A percentile compares a stretch with the other conserved stretches of the same genome.
Evolutionary conservation across 2,888 invertebrate genomes (phyloP).

Genomic region (Cordilura impudica): DNA sequence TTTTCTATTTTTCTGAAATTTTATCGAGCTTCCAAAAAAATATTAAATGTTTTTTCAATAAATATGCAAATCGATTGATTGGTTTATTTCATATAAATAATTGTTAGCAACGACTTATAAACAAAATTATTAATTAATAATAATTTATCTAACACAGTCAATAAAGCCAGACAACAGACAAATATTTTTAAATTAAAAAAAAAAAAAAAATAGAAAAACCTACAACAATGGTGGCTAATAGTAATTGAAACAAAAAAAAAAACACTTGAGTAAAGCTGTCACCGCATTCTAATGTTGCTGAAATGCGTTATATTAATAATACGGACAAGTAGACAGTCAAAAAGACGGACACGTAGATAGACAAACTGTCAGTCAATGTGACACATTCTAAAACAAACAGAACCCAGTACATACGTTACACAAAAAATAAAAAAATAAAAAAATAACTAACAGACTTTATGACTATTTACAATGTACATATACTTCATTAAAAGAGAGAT

Average conservation of each 20-base stretch:
- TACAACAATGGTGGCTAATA: not conserved
- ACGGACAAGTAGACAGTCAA: not conserved
- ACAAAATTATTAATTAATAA: no score
- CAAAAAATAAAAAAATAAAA: not conserved
- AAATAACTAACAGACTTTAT: constrained; percentile 2
- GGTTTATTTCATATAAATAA: no score
- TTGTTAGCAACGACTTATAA: no score
- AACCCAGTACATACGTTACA: not conserved
- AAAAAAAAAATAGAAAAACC: not conserved
- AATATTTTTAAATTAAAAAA: not conserved
- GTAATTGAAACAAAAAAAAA: constrained; percentile 1
- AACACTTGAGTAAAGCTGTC: constrained; percentile 37
- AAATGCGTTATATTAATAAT: constrained; percentile 7
- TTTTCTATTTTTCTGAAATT: no score
- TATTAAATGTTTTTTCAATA: no score
- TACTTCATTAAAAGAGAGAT: not conserved
- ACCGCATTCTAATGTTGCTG: constrained; percentile 28
- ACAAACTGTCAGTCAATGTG: constrained; percentile 32
- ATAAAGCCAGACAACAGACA: not conserved
- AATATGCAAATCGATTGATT: no score
- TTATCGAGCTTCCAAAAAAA: no score
- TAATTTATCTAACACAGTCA: not conserved
- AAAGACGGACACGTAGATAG: not conserved
- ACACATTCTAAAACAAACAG: constrained; percentile 16
- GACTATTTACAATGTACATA: not conserved